Base-by-base conservation (phyloP, 64 coral and sea anemone genomes). In the Stichodactyla helianthus region DNA sequence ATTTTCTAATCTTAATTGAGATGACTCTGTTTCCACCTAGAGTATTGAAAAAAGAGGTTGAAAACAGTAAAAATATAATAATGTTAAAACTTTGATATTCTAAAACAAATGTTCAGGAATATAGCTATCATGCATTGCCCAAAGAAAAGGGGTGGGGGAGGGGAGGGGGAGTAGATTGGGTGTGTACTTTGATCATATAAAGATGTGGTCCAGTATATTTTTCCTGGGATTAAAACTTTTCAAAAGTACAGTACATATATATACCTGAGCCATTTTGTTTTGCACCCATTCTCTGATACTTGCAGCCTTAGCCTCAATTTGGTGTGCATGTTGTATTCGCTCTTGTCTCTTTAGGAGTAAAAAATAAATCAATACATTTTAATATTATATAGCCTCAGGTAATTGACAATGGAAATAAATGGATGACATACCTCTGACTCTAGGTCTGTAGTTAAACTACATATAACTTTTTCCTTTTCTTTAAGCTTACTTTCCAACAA, bases 261-360 rank as follows among this genome's bases (percentile, higher is more conserved):
- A 44, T 68, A 96, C 94, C 91, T 96, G 91, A 56, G 84, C 64
- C 86, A 96, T 90, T 84, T 96, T 96, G 35, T 93, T 93, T 57
- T 96, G 94, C 44, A 96, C 91, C 94, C 94, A 96, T 51, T 79
- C 88, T 84, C 91, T 93, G 50, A 96, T 96, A 50, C 86, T 85
- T 22, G 88, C 19, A 53, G 88, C 92, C 61, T 96, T 96, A 12
- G 89, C 90, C 86, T 96, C 94, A 53, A 96, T 74, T 86, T 96
- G 91, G 51, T 89, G 91, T 27, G 82, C 77, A 57, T 92, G 91
- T 35, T 87, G 84, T 23, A 96, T 70, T 56, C 88, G 85, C 55
- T 82, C 77, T 77, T 93, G 87, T 90, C 89, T 96, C 94, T 74
- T 71, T 28, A 71, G 23, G 13, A 74, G 26, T 6, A 74, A 7